Evolutionary conservation across 2,888 invertebrate species (phyloP).

Genomic region (Cosmia pyralina): DNA sequence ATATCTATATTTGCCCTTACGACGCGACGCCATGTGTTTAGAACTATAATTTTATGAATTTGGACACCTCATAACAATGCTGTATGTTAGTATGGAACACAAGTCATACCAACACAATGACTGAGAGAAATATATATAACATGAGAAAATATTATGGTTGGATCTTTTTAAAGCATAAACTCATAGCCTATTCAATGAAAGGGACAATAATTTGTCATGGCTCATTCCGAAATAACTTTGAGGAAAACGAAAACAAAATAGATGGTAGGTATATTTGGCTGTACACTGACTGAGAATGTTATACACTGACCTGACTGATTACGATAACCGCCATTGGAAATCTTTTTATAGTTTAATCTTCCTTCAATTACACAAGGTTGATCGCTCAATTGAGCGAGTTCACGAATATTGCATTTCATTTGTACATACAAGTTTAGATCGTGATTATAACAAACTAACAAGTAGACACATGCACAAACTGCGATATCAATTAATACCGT

Average conservation of each 20-base stretch:
- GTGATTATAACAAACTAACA: slow-evolving; percentile 21
- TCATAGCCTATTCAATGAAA: slow-evolving; percentile 1
- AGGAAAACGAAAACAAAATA: slow-evolving; percentile 43
- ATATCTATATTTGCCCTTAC: not conserved
- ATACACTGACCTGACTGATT: slow-evolving; percentile 83
- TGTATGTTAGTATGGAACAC: not conserved
- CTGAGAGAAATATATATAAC: not conserved
- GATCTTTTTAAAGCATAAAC: slow-evolving; percentile 5
- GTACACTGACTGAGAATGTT: too few relatives aligned
- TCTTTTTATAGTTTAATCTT: slow-evolving; percentile 92
- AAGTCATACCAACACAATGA: not conserved
- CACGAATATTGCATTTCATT: slow-evolving; percentile 94
- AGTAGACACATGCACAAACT: slow-evolving; percentile 15
- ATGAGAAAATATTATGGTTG: not conserved
- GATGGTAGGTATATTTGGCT: too few relatives aligned
- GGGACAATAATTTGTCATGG: slow-evolving; percentile 25
- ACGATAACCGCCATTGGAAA: slow-evolving; percentile 89
- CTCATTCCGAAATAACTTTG: slow-evolving; percentile 39
- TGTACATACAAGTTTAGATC: slow-evolving; percentile 62
- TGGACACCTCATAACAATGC: not conserved
- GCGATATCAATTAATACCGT: not conserved
- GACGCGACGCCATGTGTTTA: not conserved
- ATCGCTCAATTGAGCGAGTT: slow-evolving; percentile 91
- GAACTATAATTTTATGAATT: not conserved
- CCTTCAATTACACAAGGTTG: slow-evolving; percentile 92